Base-by-base conservation (phyloP, 1,140 invertebrate genomes). In the Pseudobourletiella spinata region DNA sequence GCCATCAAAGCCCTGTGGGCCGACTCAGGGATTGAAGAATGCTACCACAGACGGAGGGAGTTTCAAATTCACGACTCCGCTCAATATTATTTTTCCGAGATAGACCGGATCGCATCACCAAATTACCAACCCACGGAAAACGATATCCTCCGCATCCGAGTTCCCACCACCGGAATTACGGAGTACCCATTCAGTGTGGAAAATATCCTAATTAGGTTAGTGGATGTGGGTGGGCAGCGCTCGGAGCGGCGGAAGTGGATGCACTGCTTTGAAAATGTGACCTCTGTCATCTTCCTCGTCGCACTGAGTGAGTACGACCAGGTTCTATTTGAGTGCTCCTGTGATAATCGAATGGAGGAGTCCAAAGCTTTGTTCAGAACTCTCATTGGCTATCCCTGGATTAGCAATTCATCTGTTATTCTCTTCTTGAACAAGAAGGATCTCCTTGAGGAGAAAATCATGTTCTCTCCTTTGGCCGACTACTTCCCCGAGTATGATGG, bases 341-440 rank as follows among this genome's bases (percentile, higher is more conserved):
- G 92, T 79, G 91, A 93, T 95, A 99, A 99, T 82, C 95, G 96
- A 80, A 99, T 99, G 96, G 95, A 99, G 78, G 96, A 99, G 82
- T 97, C 92, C 71, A 99, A 55, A 32, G 96, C 96, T 75, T 83
- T 99, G 78, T 99, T 99, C 82, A 94, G 95, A 83, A 99, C 96
- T 73, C 99, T 99, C 80, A 99, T 99, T 80, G 98, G 95, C 77
- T 99, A 99, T 83, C 96, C 96, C 65, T 99, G 95, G 96, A 99
- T 99, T 83, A 94, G 98, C 79, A 95, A 99, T 79, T 97, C 94
- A 67, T 99, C 96, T 65, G 95, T 99, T 72, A 99, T 99, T 80
- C 83, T 99, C 72, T 99, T 99, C 81, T 85, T 99, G 76, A 99
- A 99, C 81, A 99, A 99, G 80, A 99, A 98, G 81, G 96, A 99